Base-by-base conservation (phyloP, 2,113 vertebrate genomes). In the Sprattus sprattus region DNA sequence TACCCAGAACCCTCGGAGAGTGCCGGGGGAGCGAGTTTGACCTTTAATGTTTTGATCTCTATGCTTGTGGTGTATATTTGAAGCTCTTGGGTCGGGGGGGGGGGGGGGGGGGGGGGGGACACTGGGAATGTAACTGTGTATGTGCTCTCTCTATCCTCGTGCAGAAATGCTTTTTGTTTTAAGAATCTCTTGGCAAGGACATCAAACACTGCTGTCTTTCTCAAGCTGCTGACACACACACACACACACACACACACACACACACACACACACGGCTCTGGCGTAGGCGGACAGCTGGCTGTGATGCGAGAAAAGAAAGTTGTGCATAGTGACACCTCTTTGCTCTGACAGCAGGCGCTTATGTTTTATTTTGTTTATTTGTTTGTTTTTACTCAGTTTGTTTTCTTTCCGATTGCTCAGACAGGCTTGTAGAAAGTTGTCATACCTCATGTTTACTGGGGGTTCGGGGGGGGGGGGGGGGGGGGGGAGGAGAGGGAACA, bases 81-180 rank as follows among this genome's bases (percentile, higher is more conserved):
- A 92, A 93, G 45, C 86, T 46, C 92, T 94, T 95, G 90, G 52
- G 84, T 92, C 91, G 92, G 94, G 89, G 93, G 83, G 67, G 25
- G 6, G 25, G 64, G 25, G 25, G 60, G 25, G 5, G 54, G 20
- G 54, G 20, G 18, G 22, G 22, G n/a, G 6, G 7, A 64, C 10
- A 13, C n/a, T 91, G 91, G 91, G 64, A 91, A 89, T 90, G 92
- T 92, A 91, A 93, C 45, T 86, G 49, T 64, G 11, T 83, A 45
- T 71, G 45, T 82, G 67, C 28, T 28, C n/a, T 9, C 64, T n/a
- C 39, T 75, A 3, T 32, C 9, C 10, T 0, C 2, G 11, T 78
- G 71, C 71, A 32, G 28, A 32, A 6, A 60, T 20, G 54, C 54
- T 22, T 22, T 5, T 60, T 20, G 22, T 60, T 20, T 60, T 54